Evolutionary conservation across 92 coral and sea anemone genomes (phyloP).

Genomic region (Palythoa grandis): DNA sequence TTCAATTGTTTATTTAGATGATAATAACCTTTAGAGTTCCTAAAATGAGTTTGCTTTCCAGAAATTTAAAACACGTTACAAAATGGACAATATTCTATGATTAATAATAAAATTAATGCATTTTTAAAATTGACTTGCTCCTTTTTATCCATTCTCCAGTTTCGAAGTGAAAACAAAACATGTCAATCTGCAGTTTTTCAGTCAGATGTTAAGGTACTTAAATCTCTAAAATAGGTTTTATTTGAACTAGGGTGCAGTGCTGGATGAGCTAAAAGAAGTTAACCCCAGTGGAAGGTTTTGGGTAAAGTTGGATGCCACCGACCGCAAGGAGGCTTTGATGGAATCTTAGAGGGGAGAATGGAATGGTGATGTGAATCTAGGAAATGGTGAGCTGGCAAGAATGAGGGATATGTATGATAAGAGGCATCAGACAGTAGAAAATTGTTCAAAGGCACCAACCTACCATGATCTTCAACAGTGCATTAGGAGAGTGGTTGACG

Average conservation of each 20-base stretch:
- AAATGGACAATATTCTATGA: not conserved
- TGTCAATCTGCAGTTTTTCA: not conserved
- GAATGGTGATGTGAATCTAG: conserved; percentile 46
- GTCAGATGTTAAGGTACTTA: conserved; percentile 5
- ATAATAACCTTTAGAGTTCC: not conserved
- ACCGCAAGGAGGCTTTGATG: conserved; percentile 41
- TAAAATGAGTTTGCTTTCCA: not conserved
- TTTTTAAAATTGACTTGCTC: not conserved
- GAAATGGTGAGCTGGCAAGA: conserved; percentile 33
- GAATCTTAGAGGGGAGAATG: conserved; percentile 36
- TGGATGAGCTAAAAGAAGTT: conserved; percentile 35
- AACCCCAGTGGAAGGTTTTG: conserved; percentile 49
- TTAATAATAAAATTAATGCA: too few relatives aligned
- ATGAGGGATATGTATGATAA: conserved; percentile 11
- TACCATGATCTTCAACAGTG: not conserved
- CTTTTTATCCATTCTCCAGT: not conserved
- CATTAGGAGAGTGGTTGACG: not conserved
- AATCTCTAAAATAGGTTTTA: conserved; percentile 14
- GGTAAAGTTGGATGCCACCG: conserved; percentile 50
- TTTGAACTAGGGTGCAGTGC: conserved; percentile 31
- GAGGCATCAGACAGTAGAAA: not conserved
- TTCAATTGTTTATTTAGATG: not conserved
- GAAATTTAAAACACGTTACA: not conserved
- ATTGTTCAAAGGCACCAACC: not conserved
- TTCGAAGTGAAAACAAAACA: not conserved